Evolutionary conservation across 2,888 invertebrate species (phyloP).

Genomic region (Alsophila aescularia): DNA sequence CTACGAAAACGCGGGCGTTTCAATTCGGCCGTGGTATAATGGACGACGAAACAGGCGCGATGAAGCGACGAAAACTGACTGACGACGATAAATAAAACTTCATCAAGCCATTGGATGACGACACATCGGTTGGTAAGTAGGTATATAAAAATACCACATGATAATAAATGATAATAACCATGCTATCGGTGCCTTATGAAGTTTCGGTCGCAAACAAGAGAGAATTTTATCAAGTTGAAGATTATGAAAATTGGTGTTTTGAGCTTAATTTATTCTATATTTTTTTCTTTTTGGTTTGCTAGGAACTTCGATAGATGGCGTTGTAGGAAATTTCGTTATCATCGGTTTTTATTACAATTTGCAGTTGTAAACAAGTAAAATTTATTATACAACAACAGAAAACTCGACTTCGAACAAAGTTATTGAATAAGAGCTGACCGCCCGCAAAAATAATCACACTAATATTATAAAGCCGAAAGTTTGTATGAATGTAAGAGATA

Average conservation of each 20-base stretch:
- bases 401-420: no score
- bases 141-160: slow-evolving; percentile 19
- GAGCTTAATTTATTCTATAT: neutral
- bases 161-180: slow-evolving; percentile 36
- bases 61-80: slow-evolving; percentile 19
- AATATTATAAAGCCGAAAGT: no score
- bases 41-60: slow-evolving; percentile 2
- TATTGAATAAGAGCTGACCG: no score
- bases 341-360: no score
- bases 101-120: slow-evolving; percentile 14
- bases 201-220: slow-evolving; percentile 17
- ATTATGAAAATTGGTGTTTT: slow-evolving; percentile 12
- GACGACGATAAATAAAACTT: neutral
- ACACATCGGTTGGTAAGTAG: slow-evolving; percentile 10
- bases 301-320: slow-evolving; percentile 2
- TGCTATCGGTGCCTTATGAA: slow-evolving; percentile 23
- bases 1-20: slow-evolving; percentile 1
- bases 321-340: no score
- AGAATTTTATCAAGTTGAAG: slow-evolving; percentile 14
- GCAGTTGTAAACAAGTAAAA: no score
- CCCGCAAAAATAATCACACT: no score
- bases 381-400: no score
- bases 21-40: neutral
- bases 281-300: neutral
- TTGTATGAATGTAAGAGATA: no score